phyloP scores from a whole-genome alignment of 2,888 invertebrate genomes.

The Brachypalpus laphriformis region DNA sequence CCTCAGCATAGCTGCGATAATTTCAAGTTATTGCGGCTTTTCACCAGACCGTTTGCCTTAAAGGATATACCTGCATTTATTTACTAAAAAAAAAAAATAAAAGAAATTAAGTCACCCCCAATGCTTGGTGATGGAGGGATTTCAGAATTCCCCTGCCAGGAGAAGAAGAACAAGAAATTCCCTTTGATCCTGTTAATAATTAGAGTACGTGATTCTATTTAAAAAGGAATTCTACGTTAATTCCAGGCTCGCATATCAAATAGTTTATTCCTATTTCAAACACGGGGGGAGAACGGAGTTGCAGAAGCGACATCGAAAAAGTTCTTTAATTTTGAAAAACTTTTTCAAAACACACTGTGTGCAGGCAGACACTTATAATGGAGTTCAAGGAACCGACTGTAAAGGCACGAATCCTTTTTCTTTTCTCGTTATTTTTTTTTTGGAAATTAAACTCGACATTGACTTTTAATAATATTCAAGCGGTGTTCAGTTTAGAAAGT shows the following conservation, averaged over 20 bases:
- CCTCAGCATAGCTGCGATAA: slow-evolving; percentile 66
- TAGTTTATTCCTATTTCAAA: slow-evolving; percentile 52
- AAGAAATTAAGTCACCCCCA: not conserved
- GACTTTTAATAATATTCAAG: slow-evolving; percentile 57
- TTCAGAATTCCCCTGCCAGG: slow-evolving; percentile 10
- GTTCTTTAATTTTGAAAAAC: slow-evolving; percentile 49
- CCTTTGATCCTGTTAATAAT: slow-evolving; percentile 73
- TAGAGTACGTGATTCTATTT: slow-evolving; percentile 73
- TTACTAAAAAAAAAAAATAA: slow-evolving; percentile 18
- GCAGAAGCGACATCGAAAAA: slow-evolving; percentile 14
- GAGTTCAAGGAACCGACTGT: slow-evolving; percentile 23
- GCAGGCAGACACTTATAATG: slow-evolving; percentile 22
- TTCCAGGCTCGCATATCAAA: slow-evolving; percentile 66
- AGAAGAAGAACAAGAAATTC: slow-evolving; percentile 38
- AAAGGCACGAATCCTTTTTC: slow-evolving; percentile 15
- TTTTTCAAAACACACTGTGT: not conserved
- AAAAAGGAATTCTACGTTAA: slow-evolving; percentile 61
- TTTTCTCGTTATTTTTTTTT: not conserved
- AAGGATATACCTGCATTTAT: slow-evolving; percentile 42
- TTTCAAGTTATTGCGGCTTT: slow-evolving; percentile 71
- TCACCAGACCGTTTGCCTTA: not conserved
- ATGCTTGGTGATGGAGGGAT: not conserved
- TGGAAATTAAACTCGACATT: slow-evolving; percentile 38
- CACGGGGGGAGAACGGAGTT: not conserved
- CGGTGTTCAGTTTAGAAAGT: slow-evolving; percentile 34